These are phyloP conservation scores for Sialis fuliginosa DNA, from an alignment of 2,888 invertebrate species.

Conservation along the genomic window DNA sequence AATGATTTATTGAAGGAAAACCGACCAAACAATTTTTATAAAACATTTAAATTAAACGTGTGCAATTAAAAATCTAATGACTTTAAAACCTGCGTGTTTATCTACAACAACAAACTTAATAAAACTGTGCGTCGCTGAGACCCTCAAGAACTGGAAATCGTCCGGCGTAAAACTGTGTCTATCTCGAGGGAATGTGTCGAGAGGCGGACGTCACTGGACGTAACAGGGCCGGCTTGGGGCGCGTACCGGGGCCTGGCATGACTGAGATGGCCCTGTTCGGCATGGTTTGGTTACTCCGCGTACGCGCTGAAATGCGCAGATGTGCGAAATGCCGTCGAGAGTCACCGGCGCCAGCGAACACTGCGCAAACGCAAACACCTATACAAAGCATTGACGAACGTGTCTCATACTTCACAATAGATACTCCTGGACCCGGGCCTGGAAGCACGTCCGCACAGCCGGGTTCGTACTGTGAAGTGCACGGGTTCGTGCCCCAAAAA, in stretches of 20 bases:
- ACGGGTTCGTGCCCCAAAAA: constrained; percentile 35
- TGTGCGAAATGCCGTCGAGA: constrained; percentile 51
- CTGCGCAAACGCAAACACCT: not conserved
- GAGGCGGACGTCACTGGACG: not conserved
- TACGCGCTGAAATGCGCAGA: constrained; percentile 61
- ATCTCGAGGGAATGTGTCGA: not conserved
- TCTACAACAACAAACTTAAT: not conserved
- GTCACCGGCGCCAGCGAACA: not conserved
- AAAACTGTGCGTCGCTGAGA: not conserved
- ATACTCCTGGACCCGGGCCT: constrained; percentile 24
- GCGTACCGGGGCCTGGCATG: not conserved
- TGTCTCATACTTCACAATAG: constrained; percentile 29
- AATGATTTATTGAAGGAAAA: too few species aligned
- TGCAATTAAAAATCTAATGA: not conserved
- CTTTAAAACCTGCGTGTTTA: not conserved
- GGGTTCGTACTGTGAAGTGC: constrained; percentile 38
- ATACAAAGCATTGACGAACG: constrained; percentile 8
- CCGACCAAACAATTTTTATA: too few species aligned
- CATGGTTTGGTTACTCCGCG: constrained; percentile 68
- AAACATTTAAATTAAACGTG: too few species aligned
- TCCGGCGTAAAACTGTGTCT: not conserved
- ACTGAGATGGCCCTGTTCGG: constrained; percentile 64
- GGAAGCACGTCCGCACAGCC: constrained; percentile 20
- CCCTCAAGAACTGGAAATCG: not conserved
- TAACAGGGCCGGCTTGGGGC: not conserved